Base-by-base conservation (phyloP, 1,140 invertebrate species). In the Wiebesia pumilae region DNA sequence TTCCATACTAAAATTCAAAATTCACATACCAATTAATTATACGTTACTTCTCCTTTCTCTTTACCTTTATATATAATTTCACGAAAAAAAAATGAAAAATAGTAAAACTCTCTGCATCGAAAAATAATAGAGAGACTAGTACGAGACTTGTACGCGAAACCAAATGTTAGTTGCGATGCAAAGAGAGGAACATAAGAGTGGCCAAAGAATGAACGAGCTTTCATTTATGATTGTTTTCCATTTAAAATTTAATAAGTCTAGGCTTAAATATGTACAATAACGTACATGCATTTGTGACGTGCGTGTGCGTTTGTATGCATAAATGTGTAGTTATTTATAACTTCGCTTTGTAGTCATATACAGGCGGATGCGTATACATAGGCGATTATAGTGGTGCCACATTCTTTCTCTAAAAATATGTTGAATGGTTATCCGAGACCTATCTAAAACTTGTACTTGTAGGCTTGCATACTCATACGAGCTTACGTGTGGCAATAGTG, bases 201-300 rank as follows among this genome's bases (percentile, higher is more conserved):
- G 33, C 33, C 30, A 85, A 16, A 71, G 35, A 78, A 67, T 79
- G 58, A 77, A 30, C 47, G 14, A 33, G 51, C 62, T 47, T 75
- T 84, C 87, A 83, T 91, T 90, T 90, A 90, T 75, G 78, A 73
- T 38, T 65, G 69, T 83, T 43, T 90, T 89, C 88, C 89, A 87
- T 89, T 90, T 90, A 86, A 85, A 89, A 90, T 90, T 90, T 90
- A 87, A 90, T 65, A 77, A 65, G 75, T 43, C 77, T 86, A 87
- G 84, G 80, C 75, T 27, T 69, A 30, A 71, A 58, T 65, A 79
- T 30, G 47, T 62, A 80, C n/a, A n/a, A n/a, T n/a, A 9, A 80
- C 35, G 30, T 24, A 40, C 43, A 35, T 30, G n/a, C n/a, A n/a
- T 73, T n/a, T 35, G 12, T 58, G n/a, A 47, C 67, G 43, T 40